Evolutionary conservation across 2,797 vertebrate species (phyloP).

Genomic region (Zonotrichia albicollis): DNA sequence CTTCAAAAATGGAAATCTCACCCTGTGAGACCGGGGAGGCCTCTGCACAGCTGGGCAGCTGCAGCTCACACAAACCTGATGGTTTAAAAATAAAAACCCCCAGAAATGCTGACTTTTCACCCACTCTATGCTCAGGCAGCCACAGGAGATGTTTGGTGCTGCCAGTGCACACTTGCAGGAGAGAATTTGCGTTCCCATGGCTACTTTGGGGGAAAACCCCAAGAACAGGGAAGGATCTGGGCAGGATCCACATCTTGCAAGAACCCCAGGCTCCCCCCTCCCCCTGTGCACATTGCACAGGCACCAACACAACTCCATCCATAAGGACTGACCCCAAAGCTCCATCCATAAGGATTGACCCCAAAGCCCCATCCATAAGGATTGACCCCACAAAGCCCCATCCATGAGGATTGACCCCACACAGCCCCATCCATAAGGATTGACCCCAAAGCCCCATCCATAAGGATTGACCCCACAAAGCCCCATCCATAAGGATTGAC

Average conservation of each 20-base stretch:
- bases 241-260: not conserved
- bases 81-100: not conserved
- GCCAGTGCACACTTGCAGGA: not conserved
- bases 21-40: fast-evolving
- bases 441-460: too few relatives aligned
- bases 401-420: too few relatives aligned
- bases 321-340: too few relatives aligned
- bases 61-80: not conserved
- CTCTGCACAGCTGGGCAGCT: not conserved
- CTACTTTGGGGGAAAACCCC: not conserved
- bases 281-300: not conserved
- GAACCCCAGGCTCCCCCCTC: not conserved
- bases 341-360: too few relatives aligned
- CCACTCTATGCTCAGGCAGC: not conserved
- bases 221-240: not conserved
- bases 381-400: too few relatives aligned
- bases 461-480: too few relatives aligned
- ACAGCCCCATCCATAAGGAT: too few relatives aligned
- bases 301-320: not conserved
- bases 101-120: not conserved
- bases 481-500: too few relatives aligned
- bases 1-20: not conserved
- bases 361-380: too few relatives aligned
- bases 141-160: fast-evolving
- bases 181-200: not conserved